Percentiles rank a stretch among this genome's conserved stretches.
phyloP scores from a whole-genome alignment of 2,797 vertebrate genomes.

The Eulemur mongoz region DNA sequence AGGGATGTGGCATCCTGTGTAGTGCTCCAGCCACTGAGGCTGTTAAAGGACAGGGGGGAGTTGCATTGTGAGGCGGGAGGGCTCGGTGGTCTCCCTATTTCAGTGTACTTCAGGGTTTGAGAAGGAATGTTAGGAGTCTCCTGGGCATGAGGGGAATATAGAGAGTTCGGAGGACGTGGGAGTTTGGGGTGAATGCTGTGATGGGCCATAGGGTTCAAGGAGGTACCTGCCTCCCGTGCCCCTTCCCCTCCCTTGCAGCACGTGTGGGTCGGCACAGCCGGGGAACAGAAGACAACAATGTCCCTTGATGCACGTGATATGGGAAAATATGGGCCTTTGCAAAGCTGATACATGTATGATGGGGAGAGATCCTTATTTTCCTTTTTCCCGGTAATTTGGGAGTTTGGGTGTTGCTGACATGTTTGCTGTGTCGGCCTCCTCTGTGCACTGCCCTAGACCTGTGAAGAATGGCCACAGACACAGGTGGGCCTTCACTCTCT shows the following conservation, averaged over 20 bases:
- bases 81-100: not conserved
- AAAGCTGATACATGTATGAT: not conserved
- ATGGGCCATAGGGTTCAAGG: not conserved
- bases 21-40: not conserved
- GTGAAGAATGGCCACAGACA: not conserved
- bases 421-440: no score
- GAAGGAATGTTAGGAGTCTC: not conserved
- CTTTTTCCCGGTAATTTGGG: no score
- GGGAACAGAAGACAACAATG: not conserved
- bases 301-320: no score
- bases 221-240: no score
- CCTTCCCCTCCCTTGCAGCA: not conserved
- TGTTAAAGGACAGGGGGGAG: not conserved
- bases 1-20: not conserved
- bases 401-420: not conserved
- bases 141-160: not conserved
- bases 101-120: no score
- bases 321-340: no score
- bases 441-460: fast-evolving
- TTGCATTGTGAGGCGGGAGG: no score
- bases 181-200: not conserved
- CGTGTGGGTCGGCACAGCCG: not conserved
- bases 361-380: not conserved
- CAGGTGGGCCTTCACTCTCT: not conserved
- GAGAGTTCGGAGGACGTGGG: no score